These are phyloP conservation scores for Silurus asotus DNA, from an alignment of 2,113 vertebrate species.

Conservation along the genomic window DNA sequence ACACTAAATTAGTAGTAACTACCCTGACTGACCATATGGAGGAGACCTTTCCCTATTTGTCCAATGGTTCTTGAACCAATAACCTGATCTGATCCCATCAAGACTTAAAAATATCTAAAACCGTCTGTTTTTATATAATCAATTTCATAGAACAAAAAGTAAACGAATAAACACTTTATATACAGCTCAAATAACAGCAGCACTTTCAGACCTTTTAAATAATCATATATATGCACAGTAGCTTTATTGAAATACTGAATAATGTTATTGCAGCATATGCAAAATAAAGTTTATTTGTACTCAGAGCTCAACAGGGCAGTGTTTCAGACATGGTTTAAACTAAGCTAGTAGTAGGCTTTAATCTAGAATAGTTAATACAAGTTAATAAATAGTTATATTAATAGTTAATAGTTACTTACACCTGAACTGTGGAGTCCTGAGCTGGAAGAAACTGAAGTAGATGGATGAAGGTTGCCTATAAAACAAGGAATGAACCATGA, in stretches of 20 bases:
- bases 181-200: background rate
- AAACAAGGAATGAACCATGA: too few species aligned
- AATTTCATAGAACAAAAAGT: background rate
- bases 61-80: background rate
- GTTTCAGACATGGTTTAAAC: too few species aligned
- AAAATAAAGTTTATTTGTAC: background rate
- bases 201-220: background rate
- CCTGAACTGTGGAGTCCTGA: too few species aligned
- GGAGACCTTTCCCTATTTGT: slow-evolving; percentile 19
- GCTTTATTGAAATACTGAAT: background rate
- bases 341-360: too few species aligned
- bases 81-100: background rate
- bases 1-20: background rate
- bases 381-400: too few species aligned
- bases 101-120: background rate
- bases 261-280: background rate
- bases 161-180: background rate
- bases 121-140: background rate
- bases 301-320: too few species aligned
- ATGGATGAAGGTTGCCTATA: too few species aligned
- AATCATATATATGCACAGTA: background rate
- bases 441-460: too few species aligned
- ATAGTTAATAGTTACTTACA: too few species aligned
- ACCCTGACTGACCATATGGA: background rate
- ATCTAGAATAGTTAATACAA: too few species aligned